Conservation (phyloP, 2,888 invertebrate species). For the Trachelus stipa region DNA sequence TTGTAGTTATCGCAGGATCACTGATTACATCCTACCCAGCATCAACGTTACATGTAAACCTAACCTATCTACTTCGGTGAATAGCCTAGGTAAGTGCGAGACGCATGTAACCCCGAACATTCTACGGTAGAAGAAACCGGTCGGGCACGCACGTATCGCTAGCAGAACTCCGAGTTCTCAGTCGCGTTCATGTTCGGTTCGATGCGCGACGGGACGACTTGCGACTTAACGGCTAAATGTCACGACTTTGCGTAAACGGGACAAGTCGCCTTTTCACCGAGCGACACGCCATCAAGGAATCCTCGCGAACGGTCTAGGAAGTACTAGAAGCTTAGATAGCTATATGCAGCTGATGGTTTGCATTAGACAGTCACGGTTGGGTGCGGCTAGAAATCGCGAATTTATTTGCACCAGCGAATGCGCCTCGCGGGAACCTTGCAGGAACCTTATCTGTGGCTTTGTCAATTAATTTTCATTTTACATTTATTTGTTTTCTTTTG, state of each 20-base stretch:
- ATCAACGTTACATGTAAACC: background rate
- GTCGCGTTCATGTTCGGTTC: background rate
- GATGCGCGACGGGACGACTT: background rate
- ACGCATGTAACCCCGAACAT: background rate
- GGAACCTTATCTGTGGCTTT: background rate
- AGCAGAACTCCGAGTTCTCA: background rate
- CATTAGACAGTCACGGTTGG: background rate
- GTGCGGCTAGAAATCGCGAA: background rate
- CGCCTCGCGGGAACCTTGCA: background rate
- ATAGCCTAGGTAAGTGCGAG: background rate
- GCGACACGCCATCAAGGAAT: background rate
- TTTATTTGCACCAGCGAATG: background rate
- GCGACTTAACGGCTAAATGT: background rate
- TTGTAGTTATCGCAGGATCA: background rate
- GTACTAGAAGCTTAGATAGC: background rate
- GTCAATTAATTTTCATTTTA: background rate
- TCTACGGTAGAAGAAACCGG: background rate
- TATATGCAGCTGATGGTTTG: background rate
- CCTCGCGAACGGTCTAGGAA: background rate
- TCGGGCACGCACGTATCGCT: background rate
- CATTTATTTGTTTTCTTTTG: background rate
- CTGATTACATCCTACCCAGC: background rate
- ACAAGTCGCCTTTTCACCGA: background rate
- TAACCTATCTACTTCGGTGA: background rate
- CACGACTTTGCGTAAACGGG: background rate